Percentiles rank a stretch among this genome's conserved stretches.
These are phyloP conservation scores for Aelia acuminata DNA, from an alignment of 2,888 invertebrate genomes.

Conservation along the genomic window DNA sequence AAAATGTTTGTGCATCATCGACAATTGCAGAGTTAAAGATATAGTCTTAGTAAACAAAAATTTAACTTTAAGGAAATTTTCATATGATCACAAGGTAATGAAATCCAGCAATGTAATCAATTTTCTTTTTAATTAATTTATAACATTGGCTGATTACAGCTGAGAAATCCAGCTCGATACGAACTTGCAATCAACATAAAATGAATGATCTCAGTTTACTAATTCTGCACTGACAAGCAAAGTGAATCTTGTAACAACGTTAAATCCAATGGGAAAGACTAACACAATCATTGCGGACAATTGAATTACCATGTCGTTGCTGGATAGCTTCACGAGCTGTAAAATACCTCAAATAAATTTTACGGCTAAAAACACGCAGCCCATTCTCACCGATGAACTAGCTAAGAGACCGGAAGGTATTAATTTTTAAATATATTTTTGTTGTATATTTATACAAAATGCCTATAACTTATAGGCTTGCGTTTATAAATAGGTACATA, in stretches of 20 bases:
- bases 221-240: constrained; percentile 24
- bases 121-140: too few relatives aligned
- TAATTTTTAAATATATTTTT: too few relatives aligned
- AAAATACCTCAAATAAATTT: constrained; percentile 23
- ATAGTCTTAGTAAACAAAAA: too few relatives aligned
- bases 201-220: constrained; percentile 26
- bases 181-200: constrained; percentile 26
- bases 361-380: neutral
- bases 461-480: too few relatives aligned
- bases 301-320: constrained; percentile 26
- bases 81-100: too few relatives aligned
- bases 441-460: too few relatives aligned
- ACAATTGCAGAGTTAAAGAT: too few relatives aligned
- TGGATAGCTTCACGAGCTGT: neutral
- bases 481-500: too few relatives aligned
- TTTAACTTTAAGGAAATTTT: too few relatives aligned
- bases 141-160: neutral
- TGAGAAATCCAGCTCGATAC: neutral
- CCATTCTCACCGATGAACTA: neutral
- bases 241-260: constrained; percentile 35
- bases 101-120: too few relatives aligned
- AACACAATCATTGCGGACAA: constrained; percentile 33
- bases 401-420: neutral
- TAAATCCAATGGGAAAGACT: constrained; percentile 22
- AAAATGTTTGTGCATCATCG: too few relatives aligned